A percentile compares a stretch with the other conserved stretches of the same genome.
Evolutionary conservation across 2,888 invertebrate species (phyloP).

Genomic region (Eilema griseolum): DNA sequence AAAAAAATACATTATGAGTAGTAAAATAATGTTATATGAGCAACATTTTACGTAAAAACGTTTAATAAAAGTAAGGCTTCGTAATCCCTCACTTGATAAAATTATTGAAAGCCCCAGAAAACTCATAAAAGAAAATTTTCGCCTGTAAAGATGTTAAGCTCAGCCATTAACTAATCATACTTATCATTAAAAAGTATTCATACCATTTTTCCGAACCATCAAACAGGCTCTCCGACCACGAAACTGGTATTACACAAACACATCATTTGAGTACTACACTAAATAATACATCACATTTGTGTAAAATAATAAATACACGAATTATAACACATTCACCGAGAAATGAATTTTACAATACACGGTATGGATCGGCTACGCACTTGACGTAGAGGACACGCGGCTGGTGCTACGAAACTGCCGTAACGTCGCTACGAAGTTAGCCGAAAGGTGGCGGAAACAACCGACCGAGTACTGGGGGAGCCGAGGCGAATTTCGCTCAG

Average conservation of each 20-base stretch:
- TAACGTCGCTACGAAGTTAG: constrained; percentile 73
- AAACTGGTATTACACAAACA: constrained; percentile 67
- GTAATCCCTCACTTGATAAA: constrained; percentile 36
- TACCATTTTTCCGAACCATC: constrained; percentile 82
- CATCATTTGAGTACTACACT: constrained; percentile 68
- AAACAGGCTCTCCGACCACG: constrained; percentile 63
- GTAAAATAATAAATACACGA: constrained; percentile 56
- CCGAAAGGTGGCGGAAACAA: constrained; percentile 64
- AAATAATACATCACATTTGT: constrained; percentile 58
- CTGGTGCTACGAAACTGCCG: constrained; percentile 78
- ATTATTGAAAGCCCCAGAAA: constrained; percentile 41
- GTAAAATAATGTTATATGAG: not conserved
- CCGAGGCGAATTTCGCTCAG: constrained; percentile 78
- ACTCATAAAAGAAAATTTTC: constrained; percentile 52
- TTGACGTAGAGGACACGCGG: constrained; percentile 65
- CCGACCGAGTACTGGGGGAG: constrained; percentile 70
- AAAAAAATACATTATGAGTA: not conserved
- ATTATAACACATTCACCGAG: constrained; percentile 73
- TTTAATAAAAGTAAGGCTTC: constrained; percentile 7
- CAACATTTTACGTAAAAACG: not conserved
- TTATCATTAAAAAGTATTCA: constrained; percentile 64
- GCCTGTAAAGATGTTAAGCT: constrained; percentile 50
- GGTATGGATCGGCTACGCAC: constrained; percentile 38
- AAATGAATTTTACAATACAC: constrained; percentile 53
- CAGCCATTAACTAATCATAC: constrained; percentile 63